Evolutionary conservation across 2,797 vertebrate genomes (phyloP).

Genomic region (Chiroxiphia lanceolata): DNA sequence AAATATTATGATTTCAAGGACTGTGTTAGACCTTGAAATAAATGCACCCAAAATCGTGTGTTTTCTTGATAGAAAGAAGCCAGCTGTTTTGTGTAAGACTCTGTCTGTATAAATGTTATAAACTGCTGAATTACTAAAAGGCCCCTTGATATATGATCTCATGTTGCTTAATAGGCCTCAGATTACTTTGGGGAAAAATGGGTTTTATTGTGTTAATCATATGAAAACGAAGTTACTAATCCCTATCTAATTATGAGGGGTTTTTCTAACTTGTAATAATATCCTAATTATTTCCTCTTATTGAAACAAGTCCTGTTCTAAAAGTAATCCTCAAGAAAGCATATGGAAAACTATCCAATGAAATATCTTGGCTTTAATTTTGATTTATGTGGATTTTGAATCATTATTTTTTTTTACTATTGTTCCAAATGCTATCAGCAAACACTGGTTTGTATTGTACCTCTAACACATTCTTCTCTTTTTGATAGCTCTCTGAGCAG

Average conservation of each 20-base stretch:
- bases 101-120: conserved; percentile 47
- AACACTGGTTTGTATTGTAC: neutral
- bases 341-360: conserved; percentile 30
- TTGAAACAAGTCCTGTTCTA: conserved; percentile 19
- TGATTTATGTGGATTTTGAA: neutral
- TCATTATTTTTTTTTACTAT: neutral
- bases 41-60: neutral
- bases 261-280: conserved; percentile 37
- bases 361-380: conserved; percentile 37
- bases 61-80: conserved; percentile 28
- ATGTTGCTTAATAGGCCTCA: conserved; percentile 46
- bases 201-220: conserved; percentile 56
- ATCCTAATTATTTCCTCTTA: conserved; percentile 62
- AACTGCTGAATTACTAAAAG: conserved; percentile 63
- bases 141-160: conserved; percentile 60
- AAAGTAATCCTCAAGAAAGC: conserved; percentile 46
- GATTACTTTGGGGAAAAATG: conserved; percentile 57
- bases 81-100: conserved; percentile 54
- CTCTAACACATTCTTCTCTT: conserved; percentile 18
- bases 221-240: conserved; percentile 63
- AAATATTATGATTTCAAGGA: conserved; percentile 47
- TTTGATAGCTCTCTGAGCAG: conserved; percentile 28
- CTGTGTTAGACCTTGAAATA: conserved; percentile 43
- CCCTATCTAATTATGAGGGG: conserved; percentile 61
- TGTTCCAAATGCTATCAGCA: neutral